Base-by-base conservation (phyloP, 2,888 invertebrate species). In the Dinocampus coccinellae region DNA sequence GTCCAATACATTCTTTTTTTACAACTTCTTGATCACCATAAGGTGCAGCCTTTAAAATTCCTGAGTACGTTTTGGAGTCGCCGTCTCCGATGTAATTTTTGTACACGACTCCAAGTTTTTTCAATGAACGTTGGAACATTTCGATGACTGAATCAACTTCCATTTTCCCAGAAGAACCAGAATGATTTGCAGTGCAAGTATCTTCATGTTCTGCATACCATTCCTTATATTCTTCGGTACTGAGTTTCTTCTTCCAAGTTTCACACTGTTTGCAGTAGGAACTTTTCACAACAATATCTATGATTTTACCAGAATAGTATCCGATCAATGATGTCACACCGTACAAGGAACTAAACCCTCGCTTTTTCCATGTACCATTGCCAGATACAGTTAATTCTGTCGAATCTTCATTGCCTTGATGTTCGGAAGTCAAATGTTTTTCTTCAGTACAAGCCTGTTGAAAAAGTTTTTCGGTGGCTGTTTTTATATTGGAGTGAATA, bases 61-160 rank as follows among this genome's bases (percentile, higher is more conserved):
- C 72, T 67, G 11, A 13, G n/a, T 73, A 77, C 9, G 78, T 76
- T 67, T 78, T 75, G 16, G 70, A 69, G 57, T 77, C 74, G 20
- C 73, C 73, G 72, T 77, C 75, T 16, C 77, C 74, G 26, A 79
- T 75, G 26, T 78, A 77, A 33, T 70, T 70, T 36, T 42, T 39
- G 47, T 76, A 77, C 53, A 68, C 69, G 1, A 75, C 70, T 13
- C 33, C 42, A 57, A 75, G 67, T 29, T 69, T 64, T 24, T 67
- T 64, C 70, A 74, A 69, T 26, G 78, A 77, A 11, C 76, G 73
- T 34, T 47, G 47, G 24, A 78, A 79, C 69, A 75, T 80, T 76
- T 77, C 74, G 24, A 75, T 57, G 42, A 78, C 72, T 34, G 76
- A 70, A 65, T 75, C 72, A 26, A 76, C 78, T 68, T 79, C 76